These are phyloP conservation scores for Micromussa lordhowensis DNA, from an alignment of 92 coral and sea anemone species.

Conservation along the genomic window DNA sequence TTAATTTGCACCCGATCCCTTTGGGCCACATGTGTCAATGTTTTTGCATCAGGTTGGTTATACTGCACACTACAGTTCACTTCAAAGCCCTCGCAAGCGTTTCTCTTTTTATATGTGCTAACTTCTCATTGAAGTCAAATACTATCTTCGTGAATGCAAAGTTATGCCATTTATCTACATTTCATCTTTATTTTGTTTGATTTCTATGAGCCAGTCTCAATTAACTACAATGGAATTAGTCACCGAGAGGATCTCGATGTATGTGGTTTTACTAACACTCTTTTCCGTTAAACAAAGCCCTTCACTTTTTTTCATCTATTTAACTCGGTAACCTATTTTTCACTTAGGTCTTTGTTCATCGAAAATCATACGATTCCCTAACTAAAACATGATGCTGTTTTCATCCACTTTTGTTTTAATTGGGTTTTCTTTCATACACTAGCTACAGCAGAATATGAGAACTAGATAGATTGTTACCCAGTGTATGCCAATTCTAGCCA, in stretches of 20 bases:
- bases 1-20: not conserved
- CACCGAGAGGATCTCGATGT: not conserved
- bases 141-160: not conserved
- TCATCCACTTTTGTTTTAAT: not conserved
- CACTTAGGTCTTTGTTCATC: not conserved
- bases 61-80: not conserved
- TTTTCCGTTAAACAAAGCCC: not conserved
- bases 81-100: not conserved
- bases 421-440: not conserved
- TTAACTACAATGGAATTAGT: not conserved
- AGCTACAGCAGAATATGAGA: not conserved
- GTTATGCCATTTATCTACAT: not conserved
- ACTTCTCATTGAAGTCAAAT: not conserved
- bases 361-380: not conserved
- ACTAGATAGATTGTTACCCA: not conserved
- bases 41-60: not conserved
- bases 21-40: not conserved
- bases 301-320: not conserved
- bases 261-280: not conserved
- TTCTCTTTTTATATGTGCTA: not conserved
- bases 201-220: not conserved
- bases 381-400: not conserved
- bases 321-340: not conserved
- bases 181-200: not conserved
- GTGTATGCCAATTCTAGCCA: not conserved